A percentile compares a stretch with the other conserved stretches of the same genome.
Evolutionary conservation across 2,888 invertebrate species (phyloP).

Genomic region (Cheilosia grossa): DNA sequence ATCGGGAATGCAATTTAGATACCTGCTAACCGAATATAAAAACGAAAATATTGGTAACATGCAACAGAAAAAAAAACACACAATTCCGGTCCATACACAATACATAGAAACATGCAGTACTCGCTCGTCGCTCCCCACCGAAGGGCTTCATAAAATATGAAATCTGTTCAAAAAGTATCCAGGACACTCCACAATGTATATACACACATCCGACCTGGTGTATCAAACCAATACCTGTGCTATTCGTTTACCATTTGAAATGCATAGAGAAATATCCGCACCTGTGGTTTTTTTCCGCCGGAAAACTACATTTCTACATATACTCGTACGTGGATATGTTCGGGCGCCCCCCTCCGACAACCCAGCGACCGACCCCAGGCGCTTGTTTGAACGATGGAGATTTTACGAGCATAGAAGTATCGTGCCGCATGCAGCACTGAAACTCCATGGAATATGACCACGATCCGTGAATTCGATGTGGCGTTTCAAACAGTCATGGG

Average conservation of each 20-base stretch:
- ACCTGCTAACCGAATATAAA: constrained; percentile 4
- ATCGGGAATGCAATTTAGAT: constrained; percentile 62
- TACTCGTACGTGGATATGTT: too few species aligned
- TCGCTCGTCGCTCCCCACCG: neutral
- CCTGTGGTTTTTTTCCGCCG: constrained; percentile 43
- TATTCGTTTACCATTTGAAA: constrained; percentile 45
- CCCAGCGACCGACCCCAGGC: neutral
- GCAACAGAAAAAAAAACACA: neutral
- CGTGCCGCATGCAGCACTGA: constrained; percentile 23
- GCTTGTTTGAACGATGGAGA: constrained; percentile 8
- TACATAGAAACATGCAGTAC: neutral
- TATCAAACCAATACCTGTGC: constrained; percentile 39
- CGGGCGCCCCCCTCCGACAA: too few species aligned
- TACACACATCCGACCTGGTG: constrained; percentile 39
- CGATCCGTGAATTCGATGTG: constrained; percentile 35
- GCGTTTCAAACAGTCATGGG: constrained; percentile 11
- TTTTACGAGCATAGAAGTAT: constrained; percentile 24
- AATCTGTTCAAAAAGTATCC: constrained; percentile 60
- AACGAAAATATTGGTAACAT: neutral
- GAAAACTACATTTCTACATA: neutral
- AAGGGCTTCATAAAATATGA: constrained; percentile 65
- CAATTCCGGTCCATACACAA: neutral
- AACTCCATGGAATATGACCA: constrained; percentile 39
- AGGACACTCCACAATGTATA: constrained; percentile 37
- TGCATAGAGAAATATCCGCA: constrained; percentile 66